Conservation (phyloP, 2,113 vertebrate species). For the Scomber scombrus region DNA sequence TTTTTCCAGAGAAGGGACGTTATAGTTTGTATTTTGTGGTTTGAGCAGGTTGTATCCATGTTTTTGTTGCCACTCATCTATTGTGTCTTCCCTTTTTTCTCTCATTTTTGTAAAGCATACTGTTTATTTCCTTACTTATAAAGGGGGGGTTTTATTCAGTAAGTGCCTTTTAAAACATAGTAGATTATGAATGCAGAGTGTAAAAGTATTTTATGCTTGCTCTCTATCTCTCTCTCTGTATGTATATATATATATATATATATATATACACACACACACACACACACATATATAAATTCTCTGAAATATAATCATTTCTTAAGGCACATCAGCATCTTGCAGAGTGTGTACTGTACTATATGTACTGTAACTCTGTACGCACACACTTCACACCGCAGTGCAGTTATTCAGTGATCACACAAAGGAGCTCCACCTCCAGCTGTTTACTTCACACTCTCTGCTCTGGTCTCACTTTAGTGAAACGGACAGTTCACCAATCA, state of each 20-base stretch:
- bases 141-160: background rate
- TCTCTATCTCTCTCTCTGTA: too few relatives aligned
- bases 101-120: background rate
- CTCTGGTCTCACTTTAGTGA: constrained; percentile 26
- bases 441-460: constrained; percentile 44
- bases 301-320: background rate
- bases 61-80: background rate
- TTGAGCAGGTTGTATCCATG: background rate
- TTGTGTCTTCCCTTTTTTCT: background rate
- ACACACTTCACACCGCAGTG: constrained; percentile 10
- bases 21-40: background rate
- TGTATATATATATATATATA: too few relatives aligned
- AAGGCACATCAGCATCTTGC: background rate
- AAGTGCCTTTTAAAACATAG: constrained; percentile 16
- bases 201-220: background rate
- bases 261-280: too few relatives aligned
- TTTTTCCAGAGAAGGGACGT: too few relatives aligned
- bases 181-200: background rate
- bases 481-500: constrained; percentile 28
- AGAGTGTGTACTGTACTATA: background rate
- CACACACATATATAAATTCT: too few relatives aligned
- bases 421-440: constrained; percentile 45
- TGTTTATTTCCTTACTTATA: too few relatives aligned
- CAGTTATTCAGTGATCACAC: constrained; percentile 34
- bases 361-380: background rate